Evolutionary conservation across 92 coral and sea anemone genomes (phyloP), one percentile per base, ranked within the genome.

Genomic region (Ricordea florida): DNA sequence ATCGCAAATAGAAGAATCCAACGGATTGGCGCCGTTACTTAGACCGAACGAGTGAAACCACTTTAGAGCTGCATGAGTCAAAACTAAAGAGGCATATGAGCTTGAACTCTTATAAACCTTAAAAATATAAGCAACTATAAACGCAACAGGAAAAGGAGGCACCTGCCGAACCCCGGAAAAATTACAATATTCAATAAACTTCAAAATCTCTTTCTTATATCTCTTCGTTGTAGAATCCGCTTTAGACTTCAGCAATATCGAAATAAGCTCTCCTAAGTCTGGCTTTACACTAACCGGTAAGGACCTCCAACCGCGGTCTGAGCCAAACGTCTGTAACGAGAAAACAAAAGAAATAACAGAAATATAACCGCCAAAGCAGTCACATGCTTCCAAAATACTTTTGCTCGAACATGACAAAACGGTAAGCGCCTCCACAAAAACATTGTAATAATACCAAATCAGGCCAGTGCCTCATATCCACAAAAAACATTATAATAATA

Each of bases 181-280:
- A 68, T 36, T n/a, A n/a, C n/a, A n/a, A n/a, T n/a, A n/a, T n/a
- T n/a, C n/a, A n/a, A n/a, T n/a, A n/a, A n/a, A n/a, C 41, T 40
- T 58, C 47, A 20, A 33, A 43, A 74, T 60, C 42, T 59, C 60
- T 26, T 28, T 22, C 24, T 27, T 22, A 18, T 75, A 61, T 45
- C 62, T 59, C 62, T 38, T 63, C 37, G 52, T 15, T 17, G 83
- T 62, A 8, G 74, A 28, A 11, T 62, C 51, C 32, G 65, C 74
- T 76, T 58, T 76, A 36, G 83, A 62, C 52, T 50, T 63, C 27
- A 76, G 18, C 5, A 34, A 59, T 7, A 57, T 18, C 48, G 60
- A 26, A 16, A 44, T 38, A 35, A 71, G 27, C 52, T 35, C 53
- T 34, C 18, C 38, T 21, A 51, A 18, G 34, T 53, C 36, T 22